These are phyloP conservation scores for Astyanax mexicanus DNA, from an alignment of 2,797 vertebrate genomes.

Conservation along the genomic window DNA sequence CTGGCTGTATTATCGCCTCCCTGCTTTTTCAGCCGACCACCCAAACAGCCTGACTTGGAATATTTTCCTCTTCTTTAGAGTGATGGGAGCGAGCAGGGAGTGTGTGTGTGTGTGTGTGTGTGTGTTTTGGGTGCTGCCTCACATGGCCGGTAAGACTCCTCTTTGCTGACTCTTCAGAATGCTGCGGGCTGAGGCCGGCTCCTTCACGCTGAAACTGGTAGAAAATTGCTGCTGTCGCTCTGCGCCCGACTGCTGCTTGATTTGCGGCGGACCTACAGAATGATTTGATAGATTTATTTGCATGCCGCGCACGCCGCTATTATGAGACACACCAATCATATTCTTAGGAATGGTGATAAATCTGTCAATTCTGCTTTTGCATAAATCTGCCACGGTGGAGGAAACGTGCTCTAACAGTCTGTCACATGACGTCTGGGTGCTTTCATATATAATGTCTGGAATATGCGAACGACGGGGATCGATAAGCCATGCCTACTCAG, in stretches of 20 bases:
- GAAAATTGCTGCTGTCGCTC: constrained; percentile 59
- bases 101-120: constrained; percentile 6
- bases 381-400: constrained; percentile 24
- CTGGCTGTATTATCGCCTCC: constrained; percentile 49
- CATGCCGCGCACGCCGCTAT: constrained; percentile 23
- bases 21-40: constrained; percentile 40
- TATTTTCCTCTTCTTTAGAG: constrained; percentile 35
- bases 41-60: constrained; percentile 46
- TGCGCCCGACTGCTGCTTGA: constrained; percentile 49
- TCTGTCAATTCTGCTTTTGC: constrained; percentile 42
- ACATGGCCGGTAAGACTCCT: constrained; percentile 50
- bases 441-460: neutral
- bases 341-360: constrained; percentile 47
- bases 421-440: constrained; percentile 4
- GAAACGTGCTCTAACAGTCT: neutral
- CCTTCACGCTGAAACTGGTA: constrained; percentile 45
- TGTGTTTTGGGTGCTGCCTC: constrained; percentile 44
- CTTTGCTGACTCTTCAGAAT: constrained; percentile 57
- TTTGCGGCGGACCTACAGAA: constrained; percentile 52
- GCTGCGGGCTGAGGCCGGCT: constrained; percentile 40
- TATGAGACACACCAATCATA: constrained; percentile 51
- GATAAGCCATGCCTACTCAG: constrained; percentile 32
- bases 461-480: constrained; percentile 26
- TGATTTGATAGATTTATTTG: constrained; percentile 55
- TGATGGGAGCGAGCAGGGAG: constrained; percentile 1